phyloP scores from a whole-genome alignment of 92 coral and sea anemone genomes.

The Epizoanthus illoricatus region DNA sequence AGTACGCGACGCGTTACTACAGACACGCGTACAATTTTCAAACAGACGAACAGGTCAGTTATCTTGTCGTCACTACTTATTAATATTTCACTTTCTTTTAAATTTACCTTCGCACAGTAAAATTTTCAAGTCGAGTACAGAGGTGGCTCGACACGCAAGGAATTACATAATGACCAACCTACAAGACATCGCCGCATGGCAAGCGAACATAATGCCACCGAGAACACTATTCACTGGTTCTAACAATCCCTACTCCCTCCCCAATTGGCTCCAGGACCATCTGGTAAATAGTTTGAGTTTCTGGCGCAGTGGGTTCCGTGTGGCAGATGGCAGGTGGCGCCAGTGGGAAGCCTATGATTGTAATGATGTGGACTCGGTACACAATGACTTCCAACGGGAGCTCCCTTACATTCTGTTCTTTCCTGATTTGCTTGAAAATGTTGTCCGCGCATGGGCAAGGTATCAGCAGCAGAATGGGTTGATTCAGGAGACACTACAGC shows the following conservation, averaged over 20 bases:
- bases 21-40: too few relatives aligned
- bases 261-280: conserved; percentile 82
- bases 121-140: conserved; percentile 71
- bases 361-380: conserved; percentile 87
- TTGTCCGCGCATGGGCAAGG: conserved; percentile 84
- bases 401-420: conserved; percentile 77
- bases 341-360: conserved; percentile 94
- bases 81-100: too few relatives aligned
- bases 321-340: conserved; percentile 86
- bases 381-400: conserved; percentile 88
- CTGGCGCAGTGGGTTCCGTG: conserved; percentile 91
- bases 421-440: conserved; percentile 74
- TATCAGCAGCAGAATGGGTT: conserved; percentile 59
- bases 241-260: conserved; percentile 40
- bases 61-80: too few relatives aligned
- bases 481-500: conserved; percentile 71
- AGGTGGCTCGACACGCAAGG: conserved; percentile 66
- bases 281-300: conserved; percentile 83
- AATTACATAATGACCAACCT: conserved; percentile 54
- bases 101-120: conserved; percentile 37
- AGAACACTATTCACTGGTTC: conserved; percentile 4
- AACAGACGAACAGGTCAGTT: too few relatives aligned
- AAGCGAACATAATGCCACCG: conserved; percentile 61
- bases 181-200: conserved; percentile 68
- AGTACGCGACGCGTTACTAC: too few relatives aligned